Percentiles rank a stretch among this genome's conserved stretches.
These are phyloP conservation scores for Rhabdornis inornatus DNA, from an alignment of 2,113 vertebrate genomes.

Conservation along the genomic window DNA sequence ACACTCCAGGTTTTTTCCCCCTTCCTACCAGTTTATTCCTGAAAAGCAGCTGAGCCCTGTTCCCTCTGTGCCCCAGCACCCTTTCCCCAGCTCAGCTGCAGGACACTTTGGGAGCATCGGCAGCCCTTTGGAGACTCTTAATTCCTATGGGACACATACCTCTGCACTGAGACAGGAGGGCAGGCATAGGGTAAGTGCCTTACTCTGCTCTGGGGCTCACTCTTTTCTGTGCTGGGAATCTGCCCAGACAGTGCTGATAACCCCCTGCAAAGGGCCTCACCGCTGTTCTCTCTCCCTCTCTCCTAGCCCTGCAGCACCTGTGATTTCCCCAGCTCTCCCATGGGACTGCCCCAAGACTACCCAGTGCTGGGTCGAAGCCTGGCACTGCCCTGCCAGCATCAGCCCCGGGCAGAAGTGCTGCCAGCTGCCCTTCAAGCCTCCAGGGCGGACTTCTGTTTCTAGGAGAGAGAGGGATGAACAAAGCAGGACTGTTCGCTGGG, in stretches of 20 bases:
- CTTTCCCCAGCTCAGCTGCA: not conserved
- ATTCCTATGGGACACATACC: accelerated
- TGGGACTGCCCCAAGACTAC: slow-evolving; percentile 24
- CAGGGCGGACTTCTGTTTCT: slow-evolving; percentile 68
- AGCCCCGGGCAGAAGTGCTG: slow-evolving; percentile 2
- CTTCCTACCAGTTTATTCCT: not conserved
- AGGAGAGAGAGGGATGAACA: not conserved
- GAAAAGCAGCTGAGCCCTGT: not conserved
- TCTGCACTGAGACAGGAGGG: not conserved
- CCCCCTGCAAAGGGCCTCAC: not conserved
- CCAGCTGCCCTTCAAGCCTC: slow-evolving; percentile 19
- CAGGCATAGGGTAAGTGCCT: not conserved
- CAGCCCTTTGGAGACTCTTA: not conserved
- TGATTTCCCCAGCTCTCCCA: slow-evolving; percentile 5
- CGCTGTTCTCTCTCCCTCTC: not conserved
- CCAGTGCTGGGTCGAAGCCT: slow-evolving; percentile 20
- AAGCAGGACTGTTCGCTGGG: not conserved
- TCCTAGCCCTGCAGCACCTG: slow-evolving; percentile 48
- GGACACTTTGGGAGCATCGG: accelerated
- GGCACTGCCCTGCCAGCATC: not conserved
- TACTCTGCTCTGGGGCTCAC: not conserved
- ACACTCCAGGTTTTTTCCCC: accelerated
- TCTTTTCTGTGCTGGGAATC: not conserved
- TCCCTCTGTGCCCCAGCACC: not conserved
- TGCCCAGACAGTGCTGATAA: too few relatives aligned